Evolutionary conservation across 1,140 invertebrate genomes (phyloP).

Genomic region (Ips typographus): DNA sequence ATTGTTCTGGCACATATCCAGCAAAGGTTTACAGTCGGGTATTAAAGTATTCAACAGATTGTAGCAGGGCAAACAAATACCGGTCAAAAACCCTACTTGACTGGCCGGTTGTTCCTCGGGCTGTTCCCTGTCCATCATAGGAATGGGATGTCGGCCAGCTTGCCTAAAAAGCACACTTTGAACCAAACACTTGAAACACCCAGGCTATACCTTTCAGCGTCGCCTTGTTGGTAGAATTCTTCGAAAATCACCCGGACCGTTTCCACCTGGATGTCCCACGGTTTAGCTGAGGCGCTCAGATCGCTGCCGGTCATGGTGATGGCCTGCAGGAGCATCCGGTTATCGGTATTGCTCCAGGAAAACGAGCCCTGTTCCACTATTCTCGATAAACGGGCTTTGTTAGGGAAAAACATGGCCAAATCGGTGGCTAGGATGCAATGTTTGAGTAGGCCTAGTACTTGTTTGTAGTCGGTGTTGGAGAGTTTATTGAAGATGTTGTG

Average conservation of each 20-base stretch:
- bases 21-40: constrained; percentile 69
- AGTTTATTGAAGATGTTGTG: constrained; percentile 79
- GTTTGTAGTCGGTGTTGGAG: constrained; percentile 73
- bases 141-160: constrained; percentile 68
- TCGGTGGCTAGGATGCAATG: constrained; percentile 85
- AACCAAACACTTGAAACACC: constrained; percentile 4
- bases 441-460: constrained; percentile 71
- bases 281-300: constrained; percentile 79
- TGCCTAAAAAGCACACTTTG: constrained; percentile 38
- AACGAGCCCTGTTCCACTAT: constrained; percentile 62
- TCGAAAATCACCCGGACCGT: constrained; percentile 79
- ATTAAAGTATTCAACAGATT: constrained; percentile 66
- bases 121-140: constrained; percentile 82
- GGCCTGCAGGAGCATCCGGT: constrained; percentile 67
- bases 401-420: constrained; percentile 77
- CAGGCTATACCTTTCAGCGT: constrained; percentile 62
- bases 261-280: constrained; percentile 80
- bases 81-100: constrained; percentile 77
- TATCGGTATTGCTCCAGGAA: constrained; percentile 63
- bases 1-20: constrained; percentile 66
- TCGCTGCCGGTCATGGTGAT: constrained; percentile 82
- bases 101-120: constrained; percentile 71
- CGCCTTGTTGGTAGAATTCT: constrained; percentile 83
- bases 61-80: constrained; percentile 83
- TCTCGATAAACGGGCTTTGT: constrained; percentile 64